phyloP scores from a whole-genome alignment of 1,140 invertebrate genomes.

The Eupeodes corollae region DNA sequence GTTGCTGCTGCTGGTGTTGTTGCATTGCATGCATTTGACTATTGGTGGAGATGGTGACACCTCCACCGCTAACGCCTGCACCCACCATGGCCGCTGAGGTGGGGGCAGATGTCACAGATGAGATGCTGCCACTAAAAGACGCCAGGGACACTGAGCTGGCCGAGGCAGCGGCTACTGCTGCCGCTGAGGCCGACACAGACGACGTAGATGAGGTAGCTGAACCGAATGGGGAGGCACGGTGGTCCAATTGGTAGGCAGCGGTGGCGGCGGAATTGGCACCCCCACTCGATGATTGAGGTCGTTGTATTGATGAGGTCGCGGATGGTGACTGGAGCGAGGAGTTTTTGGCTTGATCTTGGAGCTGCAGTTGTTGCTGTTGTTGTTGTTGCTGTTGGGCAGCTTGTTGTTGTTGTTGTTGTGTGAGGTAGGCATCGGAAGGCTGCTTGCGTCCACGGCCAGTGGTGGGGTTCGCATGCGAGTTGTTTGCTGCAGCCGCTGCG shows the following conservation, averaged over 20 bases:
- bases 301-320: constrained; percentile 3
- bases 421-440: constrained; percentile 47
- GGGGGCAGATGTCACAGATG: constrained; percentile 16
- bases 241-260: too few species aligned
- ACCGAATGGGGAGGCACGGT: too few species aligned
- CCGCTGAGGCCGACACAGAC: not conserved
- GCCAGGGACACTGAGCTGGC: not conserved
- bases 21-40: not conserved
- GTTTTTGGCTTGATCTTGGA: constrained; percentile 7
- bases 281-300: constrained; percentile 1
- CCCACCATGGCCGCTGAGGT: not conserved
- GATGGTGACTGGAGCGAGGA: not conserved
- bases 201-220: constrained; percentile 1
- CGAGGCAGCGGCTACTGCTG: not conserved
- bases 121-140: not conserved
- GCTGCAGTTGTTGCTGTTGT: constrained; percentile 24
- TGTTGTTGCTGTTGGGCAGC: constrained; percentile 23
- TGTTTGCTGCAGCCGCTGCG: constrained; percentile 9
- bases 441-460: constrained; percentile 17
- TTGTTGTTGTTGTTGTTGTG: constrained; percentile 20
- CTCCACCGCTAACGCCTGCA: too few species aligned
- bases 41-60: not conserved
- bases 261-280: too few species aligned
- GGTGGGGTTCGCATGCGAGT: not conserved
- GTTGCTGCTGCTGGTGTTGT: not conserved